phyloP scores from a whole-genome alignment of 1,140 invertebrate genomes.

The Hetaerina americana region DNA sequence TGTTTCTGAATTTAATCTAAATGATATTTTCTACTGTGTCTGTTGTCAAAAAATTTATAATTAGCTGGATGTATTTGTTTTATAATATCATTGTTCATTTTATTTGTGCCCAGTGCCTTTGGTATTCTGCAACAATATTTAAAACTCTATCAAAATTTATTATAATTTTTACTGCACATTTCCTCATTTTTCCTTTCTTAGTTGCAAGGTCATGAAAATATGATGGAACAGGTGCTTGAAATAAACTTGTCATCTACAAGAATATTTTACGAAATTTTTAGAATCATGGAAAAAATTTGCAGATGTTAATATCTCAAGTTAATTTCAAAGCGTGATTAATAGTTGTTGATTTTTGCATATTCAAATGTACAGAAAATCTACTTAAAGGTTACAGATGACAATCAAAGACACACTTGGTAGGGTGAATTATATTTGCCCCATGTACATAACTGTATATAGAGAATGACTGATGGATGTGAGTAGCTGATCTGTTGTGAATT shows the following conservation, averaged over 20 bases:
- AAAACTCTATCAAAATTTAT: too few species aligned
- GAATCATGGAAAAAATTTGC: neutral
- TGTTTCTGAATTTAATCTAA: neutral
- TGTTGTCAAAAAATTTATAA: neutral
- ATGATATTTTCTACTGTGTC: neutral
- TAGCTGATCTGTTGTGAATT: neutral
- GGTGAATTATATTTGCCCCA: neutral
- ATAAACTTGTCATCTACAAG: neutral
- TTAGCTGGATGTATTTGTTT: neutral
- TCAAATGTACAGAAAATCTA: neutral
- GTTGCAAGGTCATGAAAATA: neutral
- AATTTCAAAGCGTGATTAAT: neutral
- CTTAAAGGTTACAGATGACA: neutral
- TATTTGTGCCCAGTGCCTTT: neutral
- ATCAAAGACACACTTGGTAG: neutral
- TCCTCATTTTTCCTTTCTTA: neutral
- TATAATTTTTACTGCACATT: too few species aligned
- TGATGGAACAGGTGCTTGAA: neutral
- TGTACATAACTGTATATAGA: neutral
- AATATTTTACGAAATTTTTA: neutral
- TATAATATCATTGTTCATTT: too few species aligned
- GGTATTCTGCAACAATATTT: too few species aligned
- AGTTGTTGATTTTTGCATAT: neutral
- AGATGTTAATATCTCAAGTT: neutral
- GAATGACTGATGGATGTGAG: neutral